Conservation (phyloP, 2,888 invertebrate genomes). For the Zhuqinia jingwanae region DNA sequence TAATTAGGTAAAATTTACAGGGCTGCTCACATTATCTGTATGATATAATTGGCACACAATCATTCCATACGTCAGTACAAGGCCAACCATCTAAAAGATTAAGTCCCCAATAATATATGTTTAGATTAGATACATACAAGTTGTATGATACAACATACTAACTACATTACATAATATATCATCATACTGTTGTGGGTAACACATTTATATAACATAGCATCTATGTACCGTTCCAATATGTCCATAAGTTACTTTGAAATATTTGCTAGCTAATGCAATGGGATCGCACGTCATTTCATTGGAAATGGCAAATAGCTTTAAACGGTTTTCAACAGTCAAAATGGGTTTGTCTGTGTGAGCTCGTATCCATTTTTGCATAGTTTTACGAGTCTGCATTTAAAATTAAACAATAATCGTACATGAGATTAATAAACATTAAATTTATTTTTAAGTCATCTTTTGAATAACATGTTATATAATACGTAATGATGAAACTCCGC, state of each 20-base stretch:
- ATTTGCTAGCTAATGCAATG: constrained; percentile 20
- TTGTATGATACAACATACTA: no score
- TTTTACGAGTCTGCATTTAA: not conserved
- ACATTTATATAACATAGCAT: not conserved
- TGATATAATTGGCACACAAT: constrained; percentile 31
- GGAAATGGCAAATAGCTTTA: not conserved
- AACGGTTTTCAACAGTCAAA: not conserved
- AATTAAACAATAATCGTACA: no score
- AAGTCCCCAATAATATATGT: no score
- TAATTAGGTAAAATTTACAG: no score
- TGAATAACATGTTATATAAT: not conserved
- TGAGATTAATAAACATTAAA: no score
- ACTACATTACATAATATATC: no score
- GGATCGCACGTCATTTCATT: not conserved
- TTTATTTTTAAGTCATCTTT: no score
- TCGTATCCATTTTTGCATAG: not conserved
- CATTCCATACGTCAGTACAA: constrained; percentile 31
- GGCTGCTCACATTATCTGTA: not conserved
- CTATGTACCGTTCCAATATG: constrained; percentile 12
- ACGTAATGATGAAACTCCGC: constrained; percentile 46
- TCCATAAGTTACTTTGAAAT: constrained; percentile 8
- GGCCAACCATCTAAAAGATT: constrained; percentile 26
- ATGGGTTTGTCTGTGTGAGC: not conserved
- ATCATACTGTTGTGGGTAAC: no score
- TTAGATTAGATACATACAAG: not conserved